These are phyloP conservation scores for Uropetala carovei DNA, from an alignment of 2,888 invertebrate species.

Conservation along the genomic window DNA sequence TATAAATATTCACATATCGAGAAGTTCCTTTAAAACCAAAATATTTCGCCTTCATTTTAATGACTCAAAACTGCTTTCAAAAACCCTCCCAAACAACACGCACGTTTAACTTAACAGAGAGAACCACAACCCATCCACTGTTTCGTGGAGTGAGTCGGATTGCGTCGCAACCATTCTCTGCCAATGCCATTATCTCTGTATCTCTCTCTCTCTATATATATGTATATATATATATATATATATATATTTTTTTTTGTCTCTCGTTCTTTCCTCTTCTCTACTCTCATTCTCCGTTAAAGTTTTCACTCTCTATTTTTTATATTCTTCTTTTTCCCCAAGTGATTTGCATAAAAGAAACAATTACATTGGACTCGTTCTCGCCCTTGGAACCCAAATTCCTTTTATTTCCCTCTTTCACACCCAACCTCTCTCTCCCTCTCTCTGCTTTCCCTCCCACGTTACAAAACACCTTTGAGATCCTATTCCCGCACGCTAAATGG, in stretches of 20 bases:
- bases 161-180: not conserved
- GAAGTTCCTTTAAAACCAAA: too few species aligned
- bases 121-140: not conserved
- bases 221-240: too few species aligned
- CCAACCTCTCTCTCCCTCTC: not conserved
- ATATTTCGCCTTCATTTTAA: too few species aligned
- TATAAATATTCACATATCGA: too few species aligned
- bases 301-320: too few species aligned
- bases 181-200: not conserved
- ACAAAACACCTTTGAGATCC: constrained; percentile 3
- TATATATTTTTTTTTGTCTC: too few species aligned
- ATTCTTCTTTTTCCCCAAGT: not conserved
- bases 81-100: not conserved
- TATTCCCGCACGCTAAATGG: not conserved
- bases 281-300: too few species aligned
- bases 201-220: too few species aligned
- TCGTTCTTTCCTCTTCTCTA: not conserved
- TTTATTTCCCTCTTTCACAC: not conserved
- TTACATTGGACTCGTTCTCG: not conserved
- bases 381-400: not conserved
- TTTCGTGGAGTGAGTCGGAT: constrained; percentile 6
- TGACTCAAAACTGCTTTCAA: too few species aligned
- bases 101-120: not conserved
- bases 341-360: not conserved
- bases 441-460: not conserved